These are phyloP conservation scores for Eidolon helvum DNA, from an alignment of 2,113 vertebrate species.

Conservation along the genomic window DNA sequence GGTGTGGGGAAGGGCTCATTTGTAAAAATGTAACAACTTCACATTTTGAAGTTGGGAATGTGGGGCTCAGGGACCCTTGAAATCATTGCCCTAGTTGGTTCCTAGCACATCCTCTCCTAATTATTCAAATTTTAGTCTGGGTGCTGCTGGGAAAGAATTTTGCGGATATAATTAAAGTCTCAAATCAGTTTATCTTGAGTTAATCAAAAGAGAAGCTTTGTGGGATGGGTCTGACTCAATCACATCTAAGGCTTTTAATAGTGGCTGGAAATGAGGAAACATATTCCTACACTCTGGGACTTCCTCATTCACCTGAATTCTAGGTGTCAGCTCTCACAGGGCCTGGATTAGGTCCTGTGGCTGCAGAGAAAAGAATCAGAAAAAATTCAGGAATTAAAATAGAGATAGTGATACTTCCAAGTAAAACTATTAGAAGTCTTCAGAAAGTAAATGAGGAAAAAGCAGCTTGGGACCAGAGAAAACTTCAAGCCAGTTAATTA, in stretches of 20 bases:
- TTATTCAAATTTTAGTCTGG: neutral
- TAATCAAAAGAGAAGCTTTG: neutral
- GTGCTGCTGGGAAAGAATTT: neutral
- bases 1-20: neutral
- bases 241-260: neutral
- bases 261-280: neutral
- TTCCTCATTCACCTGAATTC: neutral
- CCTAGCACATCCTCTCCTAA: neutral
- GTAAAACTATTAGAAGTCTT: neutral
- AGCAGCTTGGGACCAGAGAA: neutral
- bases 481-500: neutral
- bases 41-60: neutral
- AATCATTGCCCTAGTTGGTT: neutral
- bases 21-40: neutral
- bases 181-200: neutral
- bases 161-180: neutral
- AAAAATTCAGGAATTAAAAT: neutral
- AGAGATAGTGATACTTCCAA: neutral
- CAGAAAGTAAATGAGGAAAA: neutral
- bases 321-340: neutral
- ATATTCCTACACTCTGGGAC: neutral
- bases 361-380: neutral
- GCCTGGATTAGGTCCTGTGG: neutral
- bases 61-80: neutral
- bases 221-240: neutral